Evolutionary conservation across 1,140 invertebrate genomes (phyloP).

Genomic region (Drosophila jambulina): DNA sequence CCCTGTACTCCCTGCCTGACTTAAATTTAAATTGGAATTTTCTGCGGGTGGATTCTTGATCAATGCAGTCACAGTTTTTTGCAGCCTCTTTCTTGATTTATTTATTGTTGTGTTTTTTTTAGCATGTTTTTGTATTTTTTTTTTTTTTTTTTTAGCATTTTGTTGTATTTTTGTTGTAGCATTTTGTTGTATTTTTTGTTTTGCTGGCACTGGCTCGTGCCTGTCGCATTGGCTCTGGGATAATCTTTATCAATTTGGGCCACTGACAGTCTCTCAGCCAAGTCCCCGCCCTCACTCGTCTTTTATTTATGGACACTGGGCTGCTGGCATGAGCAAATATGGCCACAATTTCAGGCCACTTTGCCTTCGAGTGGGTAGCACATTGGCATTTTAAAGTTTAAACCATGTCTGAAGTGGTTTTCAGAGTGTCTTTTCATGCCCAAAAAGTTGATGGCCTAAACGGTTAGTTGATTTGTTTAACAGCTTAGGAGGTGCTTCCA

Average conservation of each 20-base stretch:
- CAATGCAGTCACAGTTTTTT: slow-evolving; percentile 51
- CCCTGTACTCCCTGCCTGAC: slow-evolving; percentile 35
- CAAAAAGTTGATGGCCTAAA: slow-evolving; percentile 1
- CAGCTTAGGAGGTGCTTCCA: slow-evolving; percentile 4
- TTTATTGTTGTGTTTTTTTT: slow-evolving; percentile 6
- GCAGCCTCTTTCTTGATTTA: slow-evolving; percentile 9
- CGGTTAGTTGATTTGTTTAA: slow-evolving; percentile 13
- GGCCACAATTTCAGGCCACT: slow-evolving; percentile 37
- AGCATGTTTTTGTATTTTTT: background rate
- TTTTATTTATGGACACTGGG: slow-evolving; percentile 51
- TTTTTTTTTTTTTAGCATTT: background rate
- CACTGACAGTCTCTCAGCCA: slow-evolving; percentile 46
- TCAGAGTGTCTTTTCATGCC: slow-evolving; percentile 9
- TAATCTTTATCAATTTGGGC: slow-evolving; percentile 79
- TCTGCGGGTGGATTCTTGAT: slow-evolving; percentile 47
- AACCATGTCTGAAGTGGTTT: slow-evolving; percentile 28
- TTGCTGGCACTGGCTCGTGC: slow-evolving; percentile 45
- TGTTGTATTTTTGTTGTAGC: background rate
- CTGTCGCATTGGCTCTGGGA: slow-evolving; percentile 71
- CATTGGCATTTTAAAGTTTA: slow-evolving; percentile 22
- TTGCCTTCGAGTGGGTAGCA: slow-evolving; percentile 23
- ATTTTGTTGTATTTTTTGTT: background rate
- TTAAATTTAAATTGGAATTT: slow-evolving; percentile 73
- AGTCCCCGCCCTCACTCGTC: background rate
- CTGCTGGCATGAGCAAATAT: slow-evolving; percentile 42